phyloP scores from a whole-genome alignment of 2,888 invertebrate genomes.

The Clusia tigrina region DNA sequence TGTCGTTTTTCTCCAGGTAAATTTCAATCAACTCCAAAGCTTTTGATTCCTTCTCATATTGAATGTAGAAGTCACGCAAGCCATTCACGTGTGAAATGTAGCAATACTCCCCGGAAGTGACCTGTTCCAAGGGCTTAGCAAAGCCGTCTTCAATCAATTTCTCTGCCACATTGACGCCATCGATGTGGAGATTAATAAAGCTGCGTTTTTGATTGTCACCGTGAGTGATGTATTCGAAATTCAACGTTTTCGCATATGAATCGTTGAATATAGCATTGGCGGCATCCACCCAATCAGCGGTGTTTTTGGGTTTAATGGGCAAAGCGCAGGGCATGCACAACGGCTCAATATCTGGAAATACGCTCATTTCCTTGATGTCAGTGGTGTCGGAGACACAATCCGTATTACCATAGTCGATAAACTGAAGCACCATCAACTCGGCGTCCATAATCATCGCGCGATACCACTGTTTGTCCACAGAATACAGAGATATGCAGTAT shows the following conservation, averaged over 20 bases:
- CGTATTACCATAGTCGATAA: slow-evolving; percentile 82
- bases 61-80: slow-evolving; percentile 81
- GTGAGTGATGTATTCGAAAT: slow-evolving; percentile 62
- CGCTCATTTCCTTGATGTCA: slow-evolving; percentile 69
- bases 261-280: slow-evolving; percentile 69
- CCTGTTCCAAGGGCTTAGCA: slow-evolving; percentile 68
- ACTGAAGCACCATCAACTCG: slow-evolving; percentile 79
- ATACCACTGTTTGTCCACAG: slow-evolving; percentile 88
- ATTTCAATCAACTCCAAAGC: slow-evolving; percentile 70
- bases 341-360: slow-evolving; percentile 66
- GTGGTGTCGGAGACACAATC: slow-evolving; percentile 75
- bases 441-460: slow-evolving; percentile 86
- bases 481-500: slow-evolving; percentile 80
- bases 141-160: slow-evolving; percentile 69
- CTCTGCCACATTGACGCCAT: slow-evolving; percentile 71
- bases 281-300: slow-evolving; percentile 73
- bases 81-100: slow-evolving; percentile 79
- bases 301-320: slow-evolving; percentile 72
- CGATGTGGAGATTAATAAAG: slow-evolving; percentile 72
- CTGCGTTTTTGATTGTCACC: slow-evolving; percentile 48
- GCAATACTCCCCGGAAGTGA: slow-evolving; percentile 70
- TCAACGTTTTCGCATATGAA: slow-evolving; percentile 57
- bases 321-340: slow-evolving; percentile 73
- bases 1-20: slow-evolving; percentile 68
- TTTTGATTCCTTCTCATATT: slow-evolving; percentile 72